These are phyloP conservation scores for Clamator glandarius DNA, from an alignment of 2,797 vertebrate species.

Conservation along the genomic window DNA sequence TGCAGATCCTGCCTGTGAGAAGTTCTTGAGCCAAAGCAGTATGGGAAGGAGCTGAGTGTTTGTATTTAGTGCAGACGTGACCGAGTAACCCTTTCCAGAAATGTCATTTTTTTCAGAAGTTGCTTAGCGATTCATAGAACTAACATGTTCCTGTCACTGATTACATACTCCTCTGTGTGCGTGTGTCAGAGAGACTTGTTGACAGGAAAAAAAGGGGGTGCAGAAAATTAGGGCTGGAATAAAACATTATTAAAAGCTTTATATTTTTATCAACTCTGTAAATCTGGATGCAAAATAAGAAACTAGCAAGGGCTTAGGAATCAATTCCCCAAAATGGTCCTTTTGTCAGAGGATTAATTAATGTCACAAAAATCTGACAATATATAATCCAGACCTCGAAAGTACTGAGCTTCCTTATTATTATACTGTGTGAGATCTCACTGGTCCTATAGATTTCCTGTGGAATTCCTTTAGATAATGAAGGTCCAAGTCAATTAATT, in stretches of 20 bases:
- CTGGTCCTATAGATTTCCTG: fast-evolving
- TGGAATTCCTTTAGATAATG: neutral
- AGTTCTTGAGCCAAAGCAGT: neutral
- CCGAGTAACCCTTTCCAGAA: neutral
- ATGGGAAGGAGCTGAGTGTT: neutral
- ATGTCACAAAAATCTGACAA: neutral
- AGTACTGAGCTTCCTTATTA: neutral
- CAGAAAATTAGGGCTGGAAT: neutral
- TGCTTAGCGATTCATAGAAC: neutral
- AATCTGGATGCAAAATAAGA: neutral
- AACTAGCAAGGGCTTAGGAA: neutral
- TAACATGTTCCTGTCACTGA: neutral
- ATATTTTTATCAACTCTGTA: neutral
- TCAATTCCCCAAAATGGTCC: neutral
- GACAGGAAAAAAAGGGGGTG: neutral
- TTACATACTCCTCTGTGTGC: neutral
- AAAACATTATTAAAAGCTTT: neutral
- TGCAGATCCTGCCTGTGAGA: neutral
- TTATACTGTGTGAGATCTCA: neutral
- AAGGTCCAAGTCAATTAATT: neutral
- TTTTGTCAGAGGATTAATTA: neutral
- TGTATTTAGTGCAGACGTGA: neutral
- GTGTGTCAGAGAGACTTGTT: neutral
- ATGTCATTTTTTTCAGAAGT: neutral
- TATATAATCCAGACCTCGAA: neutral